phyloP scores from a whole-genome alignment of 2,797 vertebrate genomes.

The Thripadectes ignobilis region DNA sequence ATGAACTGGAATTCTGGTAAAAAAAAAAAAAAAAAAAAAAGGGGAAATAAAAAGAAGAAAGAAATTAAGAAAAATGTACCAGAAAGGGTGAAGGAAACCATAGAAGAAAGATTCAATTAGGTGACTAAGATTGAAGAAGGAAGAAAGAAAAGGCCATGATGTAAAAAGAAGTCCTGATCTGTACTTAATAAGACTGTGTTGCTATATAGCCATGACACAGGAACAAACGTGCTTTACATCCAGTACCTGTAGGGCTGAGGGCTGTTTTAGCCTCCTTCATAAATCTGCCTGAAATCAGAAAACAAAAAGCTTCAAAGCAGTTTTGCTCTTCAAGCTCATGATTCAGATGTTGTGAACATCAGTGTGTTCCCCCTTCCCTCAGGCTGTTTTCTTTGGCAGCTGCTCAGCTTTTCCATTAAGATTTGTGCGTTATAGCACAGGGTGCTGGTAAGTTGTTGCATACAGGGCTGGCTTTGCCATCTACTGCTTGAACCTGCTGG shows the following conservation, averaged over 20 bases:
- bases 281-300: conserved; percentile 4
- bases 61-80: fast-evolving
- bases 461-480: neutral
- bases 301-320: neutral
- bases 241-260: neutral
- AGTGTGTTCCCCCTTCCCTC: neutral
- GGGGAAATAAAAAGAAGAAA: neutral
- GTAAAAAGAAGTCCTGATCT: neutral
- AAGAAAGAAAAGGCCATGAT: neutral
- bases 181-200: neutral
- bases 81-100: neutral
- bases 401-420: conserved; percentile 42
- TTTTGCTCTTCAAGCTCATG: neutral
- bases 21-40: neutral
- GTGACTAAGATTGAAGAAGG: neutral
- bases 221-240: neutral
- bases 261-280: neutral
- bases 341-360: conserved; percentile 25
- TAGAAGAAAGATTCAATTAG: neutral
- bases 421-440: neutral
- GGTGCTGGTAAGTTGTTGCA: neutral
- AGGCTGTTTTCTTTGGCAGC: conserved; percentile 45
- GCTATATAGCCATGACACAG: neutral
- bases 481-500: conserved; percentile 18
- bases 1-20: neutral